Evolutionary conservation across 2,797 vertebrate genomes (phyloP), one percentile per base, ranked within the genome.

Genomic region (Taeniopygia guttata): DNA sequence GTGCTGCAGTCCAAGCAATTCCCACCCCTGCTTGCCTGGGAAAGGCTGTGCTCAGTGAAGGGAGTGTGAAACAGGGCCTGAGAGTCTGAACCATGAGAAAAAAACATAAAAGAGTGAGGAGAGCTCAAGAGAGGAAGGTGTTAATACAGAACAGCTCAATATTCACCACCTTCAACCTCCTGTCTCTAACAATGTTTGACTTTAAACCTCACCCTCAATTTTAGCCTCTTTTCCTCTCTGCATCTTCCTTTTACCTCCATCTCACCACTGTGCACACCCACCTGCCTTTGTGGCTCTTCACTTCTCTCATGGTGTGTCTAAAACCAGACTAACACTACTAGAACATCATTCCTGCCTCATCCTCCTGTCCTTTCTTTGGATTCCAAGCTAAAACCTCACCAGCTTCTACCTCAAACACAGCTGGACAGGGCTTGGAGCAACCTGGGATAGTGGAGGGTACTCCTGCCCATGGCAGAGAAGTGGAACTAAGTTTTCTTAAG

Each of bases 361-460:
- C 9, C 16, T 43, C 30, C 8, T 1, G 1, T 5, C 30, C 58
- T 42, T 58, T 42, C 16, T 56, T 45, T 36, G 3, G 2, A 36
- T 75, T 80, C 51, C 66, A 69, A 52, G 45, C 49, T 52, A 80
- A 88, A 94, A 59, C 14, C 40, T 85, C 69, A 81, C 13, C 66
- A 92, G 43, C 18, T 34, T 16, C 45, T 26, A 10, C 34, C 54
- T 81, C 79, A 75, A 48, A 59, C 16, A 30, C 45, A 3, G 12
- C 2, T 59, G 52, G 58, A 52, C 1, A 0, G 15, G 22, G 5
- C 13, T 66, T 54, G 45, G 40, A 72, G 30, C 52, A 32, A 3
- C 23, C 17, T 56, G 43, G n/a, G 12, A 3, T 10, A 25, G 21
- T 46, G 58, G 38, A 16, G 40, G 12, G 29, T 27, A 3, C 7